These are phyloP conservation scores for Cerceris rybyensis DNA, from an alignment of 2,888 invertebrate species.

Conservation along the genomic window DNA sequence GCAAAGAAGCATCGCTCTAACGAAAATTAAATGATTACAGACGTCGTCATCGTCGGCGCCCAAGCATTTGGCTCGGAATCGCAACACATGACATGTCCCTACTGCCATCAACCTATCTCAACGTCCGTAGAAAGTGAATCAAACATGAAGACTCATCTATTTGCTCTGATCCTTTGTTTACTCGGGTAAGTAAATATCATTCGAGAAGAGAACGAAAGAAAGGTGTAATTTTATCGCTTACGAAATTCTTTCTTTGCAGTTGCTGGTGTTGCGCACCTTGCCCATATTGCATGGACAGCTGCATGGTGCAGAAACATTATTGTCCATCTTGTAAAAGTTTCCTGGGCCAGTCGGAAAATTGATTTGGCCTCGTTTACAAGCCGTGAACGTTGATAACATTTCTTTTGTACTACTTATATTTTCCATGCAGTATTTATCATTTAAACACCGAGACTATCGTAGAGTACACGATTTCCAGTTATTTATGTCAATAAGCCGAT, in stretches of 20 bases:
- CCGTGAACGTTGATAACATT: background rate
- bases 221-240: no score
- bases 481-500: background rate
- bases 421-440: background rate
- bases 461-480: background rate
- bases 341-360: slow-evolving; percentile 78
- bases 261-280: slow-evolving; percentile 81
- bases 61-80: slow-evolving; percentile 78
- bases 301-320: slow-evolving; percentile 81
- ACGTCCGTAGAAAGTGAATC: slow-evolving; percentile 80
- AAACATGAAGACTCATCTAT: slow-evolving; percentile 82
- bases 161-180: slow-evolving; percentile 82
- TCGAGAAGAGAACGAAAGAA: background rate
- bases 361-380: slow-evolving; percentile 20
- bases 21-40: slow-evolving; percentile 46
- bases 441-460: background rate
- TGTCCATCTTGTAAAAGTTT: slow-evolving; percentile 82
- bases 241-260: slow-evolving; percentile 70
- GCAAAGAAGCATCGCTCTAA: no score
- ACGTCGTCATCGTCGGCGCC: slow-evolving; percentile 56
- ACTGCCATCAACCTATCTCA: slow-evolving; percentile 81
- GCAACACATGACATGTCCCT: slow-evolving; percentile 80
- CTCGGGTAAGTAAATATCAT: slow-evolving; percentile 77
- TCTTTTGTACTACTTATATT: background rate
- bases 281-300: slow-evolving; percentile 82